Conservation (phyloP, 2,797 vertebrate species). For the Falco naumanni region DNA sequence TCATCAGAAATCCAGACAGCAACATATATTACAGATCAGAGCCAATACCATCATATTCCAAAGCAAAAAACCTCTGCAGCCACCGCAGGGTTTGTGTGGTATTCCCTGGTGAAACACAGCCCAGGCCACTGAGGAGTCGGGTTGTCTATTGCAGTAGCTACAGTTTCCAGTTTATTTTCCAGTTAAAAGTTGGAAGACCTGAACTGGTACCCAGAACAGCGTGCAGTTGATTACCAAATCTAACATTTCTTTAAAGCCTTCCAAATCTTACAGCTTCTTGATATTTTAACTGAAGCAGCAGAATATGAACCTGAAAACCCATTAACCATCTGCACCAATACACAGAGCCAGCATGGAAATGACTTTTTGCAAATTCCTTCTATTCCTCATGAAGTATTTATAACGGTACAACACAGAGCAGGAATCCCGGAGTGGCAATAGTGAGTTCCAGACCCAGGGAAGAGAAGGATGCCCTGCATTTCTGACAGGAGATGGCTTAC, state of each 20-base stretch:
- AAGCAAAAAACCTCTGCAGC: fast-evolving
- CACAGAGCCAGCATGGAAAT: background rate
- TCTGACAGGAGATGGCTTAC: conserved; percentile 66
- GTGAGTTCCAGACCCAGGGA: background rate
- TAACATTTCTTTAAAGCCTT: fast-evolving
- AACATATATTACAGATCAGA: fast-evolving
- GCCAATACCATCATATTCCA: fast-evolving
- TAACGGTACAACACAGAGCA: fast-evolving
- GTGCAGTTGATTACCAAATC: fast-evolving
- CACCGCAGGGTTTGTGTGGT: fast-evolving
- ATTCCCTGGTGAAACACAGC: too few species aligned
- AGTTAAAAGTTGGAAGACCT: too few species aligned
- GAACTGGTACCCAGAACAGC: background rate
- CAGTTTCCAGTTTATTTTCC: background rate
- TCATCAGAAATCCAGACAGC: fast-evolving
- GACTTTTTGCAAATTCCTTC: background rate
- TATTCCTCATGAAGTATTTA: background rate
- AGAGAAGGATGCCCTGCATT: fast-evolving
- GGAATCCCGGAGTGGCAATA: background rate
- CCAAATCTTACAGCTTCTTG: fast-evolving
- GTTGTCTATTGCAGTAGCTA: fast-evolving
- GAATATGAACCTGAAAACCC: background rate
- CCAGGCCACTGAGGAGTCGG: fast-evolving
- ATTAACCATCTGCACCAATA: background rate
- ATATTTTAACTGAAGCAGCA: background rate